Percentiles rank a stretch among this genome's conserved stretches.
These are phyloP conservation scores for Zele albiditarsus DNA, from an alignment of 2,888 invertebrate genomes.

Conservation along the genomic window DNA sequence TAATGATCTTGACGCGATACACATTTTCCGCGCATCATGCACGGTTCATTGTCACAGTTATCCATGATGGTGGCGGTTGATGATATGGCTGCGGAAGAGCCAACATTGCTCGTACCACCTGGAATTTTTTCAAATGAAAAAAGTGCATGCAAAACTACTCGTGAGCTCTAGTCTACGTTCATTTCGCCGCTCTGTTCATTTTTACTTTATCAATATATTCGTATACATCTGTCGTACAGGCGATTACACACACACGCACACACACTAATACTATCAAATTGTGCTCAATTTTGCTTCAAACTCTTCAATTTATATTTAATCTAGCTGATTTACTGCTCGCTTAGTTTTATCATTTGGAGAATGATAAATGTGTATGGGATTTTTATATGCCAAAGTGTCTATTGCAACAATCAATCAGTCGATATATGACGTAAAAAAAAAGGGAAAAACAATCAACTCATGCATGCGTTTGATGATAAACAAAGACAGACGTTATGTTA, in stretches of 20 bases:
- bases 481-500: slow-evolving; percentile 22
- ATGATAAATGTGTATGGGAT: not conserved
- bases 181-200: not conserved
- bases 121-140: slow-evolving; percentile 48
- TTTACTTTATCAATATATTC: not conserved
- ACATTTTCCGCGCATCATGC: slow-evolving; percentile 88
- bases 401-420: not conserved
- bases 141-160: slow-evolving; percentile 20
- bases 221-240: not conserved
- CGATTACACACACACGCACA: not conserved
- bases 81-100: slow-evolving; percentile 54
- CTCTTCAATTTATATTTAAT: not conserved
- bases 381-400: not conserved
- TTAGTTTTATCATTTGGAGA: not conserved
- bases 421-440: not conserved
- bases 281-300: not conserved
- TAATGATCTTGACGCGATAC: slow-evolving; percentile 85
- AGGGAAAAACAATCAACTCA: not conserved
- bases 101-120: slow-evolving; percentile 64
- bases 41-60: slow-evolving; percentile 86
- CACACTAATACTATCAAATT: not conserved
- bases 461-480: slow-evolving; percentile 17
- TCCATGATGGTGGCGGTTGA: slow-evolving; percentile 74
- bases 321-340: not conserved
- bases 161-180: slow-evolving; percentile 4